Base-by-base conservation (phyloP, 2,797 vertebrate genomes). In the Sternotherus odoratus region DNA sequence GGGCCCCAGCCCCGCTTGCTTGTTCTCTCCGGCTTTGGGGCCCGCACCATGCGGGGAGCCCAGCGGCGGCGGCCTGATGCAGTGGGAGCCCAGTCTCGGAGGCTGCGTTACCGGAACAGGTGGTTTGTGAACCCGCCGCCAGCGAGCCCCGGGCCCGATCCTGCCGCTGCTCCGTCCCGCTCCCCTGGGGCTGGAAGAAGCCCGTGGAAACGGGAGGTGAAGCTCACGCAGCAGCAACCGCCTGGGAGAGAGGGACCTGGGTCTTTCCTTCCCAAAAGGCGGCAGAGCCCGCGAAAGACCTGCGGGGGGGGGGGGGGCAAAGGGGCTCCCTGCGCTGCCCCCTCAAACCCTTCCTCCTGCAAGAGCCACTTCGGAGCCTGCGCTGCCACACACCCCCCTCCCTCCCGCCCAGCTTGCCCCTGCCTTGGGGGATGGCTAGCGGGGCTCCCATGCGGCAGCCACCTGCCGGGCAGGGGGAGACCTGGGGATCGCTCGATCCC, bases 291-390 rank as follows among this genome's bases (percentile, higher is more conserved):
- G 36, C 88, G 39, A 6, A 86, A 78, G 80, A 82, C 82, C 90
- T 94, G 83, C 75, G 72, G 86, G 66, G 8, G n/a, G 50, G 24
- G 33, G 6, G 49, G 82, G 74, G 30, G 5, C 75, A 72, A 82
- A 95, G 95, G 84, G 87, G 92, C 88, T 89, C 77, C 93, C 94
- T 95, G 90, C 87, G 85, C 91, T 49, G 85, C 86, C 92, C 56
- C 63, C 81, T 92, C 49, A 4, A 39, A 36, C 85, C 88, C 87
- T 10, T 85, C 46, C 43, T 87, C 69, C 53, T 77, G 90, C 95
- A 95, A 91, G 78, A 94, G 85, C 79, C 54, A 50, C 85, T 92
- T 30, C 50, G 90, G 93, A 82, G 3, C 50, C 2, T 77, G 50
- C 83, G 1, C 56, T 12, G 63, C 79, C 36, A n/a, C n/a, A n/a